Evolutionary conservation across 2,888 invertebrate species (phyloP).

Genomic region (Morpho achilles): DNA sequence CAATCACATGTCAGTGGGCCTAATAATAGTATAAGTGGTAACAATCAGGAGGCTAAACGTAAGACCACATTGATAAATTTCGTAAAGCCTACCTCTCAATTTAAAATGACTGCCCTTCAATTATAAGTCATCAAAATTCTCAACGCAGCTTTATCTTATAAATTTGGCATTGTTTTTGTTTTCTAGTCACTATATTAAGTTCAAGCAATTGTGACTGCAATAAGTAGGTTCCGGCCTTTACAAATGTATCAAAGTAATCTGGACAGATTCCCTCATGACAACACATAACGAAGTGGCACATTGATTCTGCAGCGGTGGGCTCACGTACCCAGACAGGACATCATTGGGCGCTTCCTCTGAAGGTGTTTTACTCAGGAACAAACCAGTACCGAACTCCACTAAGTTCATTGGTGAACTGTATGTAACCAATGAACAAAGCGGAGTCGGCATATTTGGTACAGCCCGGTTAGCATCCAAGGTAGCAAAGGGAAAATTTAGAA

Average conservation of each 20-base stretch:
- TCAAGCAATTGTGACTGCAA: background rate
- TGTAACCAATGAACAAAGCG: constrained; percentile 52
- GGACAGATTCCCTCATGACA: constrained; percentile 38
- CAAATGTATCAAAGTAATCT: constrained; percentile 13
- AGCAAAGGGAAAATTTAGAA: constrained; percentile 68
- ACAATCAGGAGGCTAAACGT: constrained; percentile 38
- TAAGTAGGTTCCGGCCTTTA: background rate
- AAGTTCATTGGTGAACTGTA: constrained; percentile 94
- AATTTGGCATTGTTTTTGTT: no score
- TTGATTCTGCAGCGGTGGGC: constrained; percentile 51
- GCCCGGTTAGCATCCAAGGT: constrained; percentile 71
- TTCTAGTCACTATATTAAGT: no score
- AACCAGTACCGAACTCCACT: constrained; percentile 97
- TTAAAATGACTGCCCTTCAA: no score
- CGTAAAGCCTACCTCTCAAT: background rate
- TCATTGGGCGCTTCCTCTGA: constrained; percentile 91
- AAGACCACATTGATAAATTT: constrained; percentile 34
- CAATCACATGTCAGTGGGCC: constrained; percentile 54
- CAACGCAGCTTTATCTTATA: no score
- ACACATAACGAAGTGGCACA: constrained; percentile 62
- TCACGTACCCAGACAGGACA: constrained; percentile 82
- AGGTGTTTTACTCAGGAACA: constrained; percentile 94
- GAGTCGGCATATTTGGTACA: constrained; percentile 40
- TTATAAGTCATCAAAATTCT: no score
- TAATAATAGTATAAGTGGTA: constrained; percentile 54